Evolutionary conservation across 2,797 vertebrate species (phyloP), one percentile per base, ranked within the genome.

Genomic region (Pseudochirops corinnae): DNA sequence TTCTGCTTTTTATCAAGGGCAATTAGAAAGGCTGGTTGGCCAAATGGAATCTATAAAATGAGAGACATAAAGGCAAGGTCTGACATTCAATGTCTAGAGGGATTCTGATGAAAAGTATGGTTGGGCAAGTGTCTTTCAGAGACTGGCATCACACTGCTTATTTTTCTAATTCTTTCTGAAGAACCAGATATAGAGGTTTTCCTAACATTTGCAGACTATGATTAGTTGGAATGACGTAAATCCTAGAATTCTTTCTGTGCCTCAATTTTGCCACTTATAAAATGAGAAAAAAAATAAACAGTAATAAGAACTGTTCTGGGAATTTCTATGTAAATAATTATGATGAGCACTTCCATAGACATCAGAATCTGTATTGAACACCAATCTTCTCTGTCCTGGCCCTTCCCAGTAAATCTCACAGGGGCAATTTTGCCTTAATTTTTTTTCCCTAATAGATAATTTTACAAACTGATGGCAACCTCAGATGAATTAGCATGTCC

Each of bases 401-500:
- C 28, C 3, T 33, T 55, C 57, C 55, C 33, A 56, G 93, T 58
- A 50, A 67, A 53, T 67, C 90, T 92, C 95, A 92, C 39, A 50
- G 93, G 92, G 92, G 55, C 1, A 90, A 93, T 60, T 62, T 55
- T 26, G 93, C 53, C 55, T 94, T 82, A 56, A 21, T 39, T 46
- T 14, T 94, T 55, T 55, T 53, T 67, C 26, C 90, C 39, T 46
- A 46, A 74, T 31, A 28, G 2, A 53, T 55, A 57, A 67, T 56
- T 93, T 91, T 93, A 93, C 87, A 57, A 92, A 56, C 92, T 96
- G 94, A 96, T 67, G 91, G 93, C 92, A 93, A 94, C 62, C 57
- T 67, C 55, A 4, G 18, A 91, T 39, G 56, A 96, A 55, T 93
- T 95, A 95, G 55, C 39, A 11, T 13, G 91, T 53, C 56, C 96